These are phyloP conservation scores for Norana najaformis DNA, from an alignment of 2,888 invertebrate species.

Conservation along the genomic window DNA sequence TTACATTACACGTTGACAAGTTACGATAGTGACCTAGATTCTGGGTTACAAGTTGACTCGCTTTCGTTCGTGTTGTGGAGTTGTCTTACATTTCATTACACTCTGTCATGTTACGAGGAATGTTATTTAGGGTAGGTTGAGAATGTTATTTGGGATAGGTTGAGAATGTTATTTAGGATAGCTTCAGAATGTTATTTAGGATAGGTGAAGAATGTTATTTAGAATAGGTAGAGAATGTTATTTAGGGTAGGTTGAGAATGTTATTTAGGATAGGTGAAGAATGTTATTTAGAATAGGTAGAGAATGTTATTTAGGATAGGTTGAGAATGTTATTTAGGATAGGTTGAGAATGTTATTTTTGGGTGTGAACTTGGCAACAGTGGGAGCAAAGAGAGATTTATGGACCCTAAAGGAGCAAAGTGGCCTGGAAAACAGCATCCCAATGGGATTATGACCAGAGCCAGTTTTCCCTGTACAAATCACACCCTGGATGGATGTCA, in stretches of 20 bases:
- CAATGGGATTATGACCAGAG: too few species aligned
- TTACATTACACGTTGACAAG: neutral
- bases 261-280: neutral
- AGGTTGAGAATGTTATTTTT: neutral
- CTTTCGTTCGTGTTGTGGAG: neutral
- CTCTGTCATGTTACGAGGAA: neutral
- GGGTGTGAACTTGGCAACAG: neutral
- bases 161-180: neutral
- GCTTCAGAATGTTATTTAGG: neutral
- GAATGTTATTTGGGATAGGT: neutral
- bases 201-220: too few species aligned
- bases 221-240: too few species aligned
- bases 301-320: neutral
- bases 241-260: neutral
- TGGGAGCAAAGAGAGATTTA: neutral
- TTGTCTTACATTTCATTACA: neutral
- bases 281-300: neutral
- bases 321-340: neutral
- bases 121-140: neutral
- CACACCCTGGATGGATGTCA: neutral
- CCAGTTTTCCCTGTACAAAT: too few species aligned
- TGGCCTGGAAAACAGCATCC: too few species aligned
- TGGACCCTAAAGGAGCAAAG: neutral
- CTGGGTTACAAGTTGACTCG: neutral
- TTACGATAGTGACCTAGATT: neutral